phyloP scores from a whole-genome alignment of 2,113 vertebrate species.

The Thinocorus orbignyianus region DNA sequence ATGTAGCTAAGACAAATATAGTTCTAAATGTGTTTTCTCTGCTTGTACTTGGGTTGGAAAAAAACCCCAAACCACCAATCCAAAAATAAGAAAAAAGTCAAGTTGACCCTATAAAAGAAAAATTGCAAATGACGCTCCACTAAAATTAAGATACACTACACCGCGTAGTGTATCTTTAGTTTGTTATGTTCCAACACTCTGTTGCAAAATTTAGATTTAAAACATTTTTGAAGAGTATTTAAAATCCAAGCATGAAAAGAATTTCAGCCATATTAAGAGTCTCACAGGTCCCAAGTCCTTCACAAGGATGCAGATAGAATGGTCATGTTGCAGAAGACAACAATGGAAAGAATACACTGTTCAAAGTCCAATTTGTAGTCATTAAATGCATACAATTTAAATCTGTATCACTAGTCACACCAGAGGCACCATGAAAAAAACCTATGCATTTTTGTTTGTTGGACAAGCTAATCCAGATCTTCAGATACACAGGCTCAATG shows the following conservation, averaged over 20 bases:
- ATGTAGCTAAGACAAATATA: neutral
- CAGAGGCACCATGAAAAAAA: neutral
- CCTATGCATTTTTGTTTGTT: neutral
- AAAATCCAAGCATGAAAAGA: neutral
- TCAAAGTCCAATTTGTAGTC: neutral
- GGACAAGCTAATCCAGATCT: neutral
- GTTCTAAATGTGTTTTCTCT: neutral
- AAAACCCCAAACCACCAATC: neutral
- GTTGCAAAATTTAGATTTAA: neutral
- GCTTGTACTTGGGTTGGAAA: neutral
- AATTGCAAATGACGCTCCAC: neutral
- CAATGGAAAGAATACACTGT: neutral
- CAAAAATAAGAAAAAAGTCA: neutral
- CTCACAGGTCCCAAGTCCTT: neutral
- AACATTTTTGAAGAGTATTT: neutral
- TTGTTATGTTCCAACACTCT: neutral
- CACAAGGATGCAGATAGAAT: neutral
- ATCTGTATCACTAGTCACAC: neutral
- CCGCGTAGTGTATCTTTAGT: no score
- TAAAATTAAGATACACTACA: neutral
- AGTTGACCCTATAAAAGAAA: neutral
- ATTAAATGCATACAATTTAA: neutral
- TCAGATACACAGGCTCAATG: neutral
- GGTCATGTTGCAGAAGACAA: neutral
- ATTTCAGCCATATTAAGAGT: neutral